Percentiles rank a stretch among this genome's conserved stretches.
These are phyloP conservation scores for Lota lota DNA, from an alignment of 2,113 vertebrate genomes.

Conservation along the genomic window DNA sequence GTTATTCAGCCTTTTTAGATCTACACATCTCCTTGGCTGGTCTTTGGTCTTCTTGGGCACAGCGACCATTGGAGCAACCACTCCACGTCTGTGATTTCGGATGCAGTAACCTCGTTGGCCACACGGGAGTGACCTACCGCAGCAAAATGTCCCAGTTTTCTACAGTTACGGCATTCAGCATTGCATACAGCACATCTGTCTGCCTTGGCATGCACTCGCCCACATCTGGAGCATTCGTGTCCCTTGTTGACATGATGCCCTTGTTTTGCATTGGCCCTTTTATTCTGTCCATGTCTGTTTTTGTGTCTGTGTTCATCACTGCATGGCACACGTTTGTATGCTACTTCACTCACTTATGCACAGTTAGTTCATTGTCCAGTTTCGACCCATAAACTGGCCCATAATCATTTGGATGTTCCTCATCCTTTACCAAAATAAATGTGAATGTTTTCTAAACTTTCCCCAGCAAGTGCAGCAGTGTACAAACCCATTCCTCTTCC, in stretches of 20 bases:
- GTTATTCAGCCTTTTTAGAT: slow-evolving; percentile 19
- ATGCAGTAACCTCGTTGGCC: neutral
- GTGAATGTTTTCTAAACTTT: slow-evolving; percentile 18
- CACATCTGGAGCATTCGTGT: too few species aligned
- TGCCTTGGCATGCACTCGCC: neutral
- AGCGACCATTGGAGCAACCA: slow-evolving; percentile 10
- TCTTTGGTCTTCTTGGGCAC: slow-evolving; percentile 15
- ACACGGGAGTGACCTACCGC: neutral
- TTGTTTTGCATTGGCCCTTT: neutral
- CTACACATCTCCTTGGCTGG: slow-evolving; percentile 24
- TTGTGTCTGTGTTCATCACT: too few species aligned
- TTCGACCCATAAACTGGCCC: too few species aligned
- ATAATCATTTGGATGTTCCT: slow-evolving; percentile 6
- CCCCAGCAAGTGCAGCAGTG: slow-evolving; percentile 23
- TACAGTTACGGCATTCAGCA: too few species aligned
- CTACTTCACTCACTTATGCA: too few species aligned
- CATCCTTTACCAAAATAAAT: neutral
- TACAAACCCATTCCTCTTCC: slow-evolving; percentile 14
- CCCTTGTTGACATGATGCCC: neutral
- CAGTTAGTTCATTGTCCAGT: slow-evolving; percentile 16
- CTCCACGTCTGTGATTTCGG: neutral
- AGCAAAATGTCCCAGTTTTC: slow-evolving; percentile 5
- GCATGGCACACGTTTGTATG: too few species aligned
- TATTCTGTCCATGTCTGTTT: neutral
- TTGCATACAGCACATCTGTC: neutral